Percentiles rank a stretch among this genome's conserved stretches.
Evolutionary conservation across 2,888 invertebrate genomes (phyloP).

Genomic region (Psylliodes chrysocephalus): DNA sequence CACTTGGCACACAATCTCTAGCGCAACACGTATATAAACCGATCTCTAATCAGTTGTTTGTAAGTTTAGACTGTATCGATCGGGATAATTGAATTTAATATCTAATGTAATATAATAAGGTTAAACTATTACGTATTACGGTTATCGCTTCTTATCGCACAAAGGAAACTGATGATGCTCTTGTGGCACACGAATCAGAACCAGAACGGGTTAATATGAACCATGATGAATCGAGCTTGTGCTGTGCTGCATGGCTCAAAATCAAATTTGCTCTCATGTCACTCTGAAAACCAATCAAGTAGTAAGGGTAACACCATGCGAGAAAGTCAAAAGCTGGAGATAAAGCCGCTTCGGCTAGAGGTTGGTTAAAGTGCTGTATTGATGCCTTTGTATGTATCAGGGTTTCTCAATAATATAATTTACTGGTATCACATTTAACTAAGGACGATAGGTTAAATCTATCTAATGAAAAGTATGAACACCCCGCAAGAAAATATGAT

Average conservation of each 20-base stretch:
- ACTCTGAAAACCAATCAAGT: background rate
- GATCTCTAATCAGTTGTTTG: background rate
- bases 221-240: constrained; percentile 1
- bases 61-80: background rate
- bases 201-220: constrained; percentile 1
- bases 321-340: too few relatives aligned
- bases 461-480: too few relatives aligned
- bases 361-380: too few relatives aligned
- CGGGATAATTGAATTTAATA: background rate
- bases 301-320: background rate
- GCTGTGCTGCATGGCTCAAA: background rate
- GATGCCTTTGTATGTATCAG: too few relatives aligned
- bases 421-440: too few relatives aligned
- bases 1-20: background rate
- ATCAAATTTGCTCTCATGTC: background rate
- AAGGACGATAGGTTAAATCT: too few relatives aligned
- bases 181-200: constrained; percentile 1
- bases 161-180: constrained; percentile 9
- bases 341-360: too few relatives aligned
- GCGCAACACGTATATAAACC: background rate
- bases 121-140: constrained; percentile 3
- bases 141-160: constrained; percentile 12
- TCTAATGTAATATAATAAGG: constrained; percentile 5
- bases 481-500: too few relatives aligned
- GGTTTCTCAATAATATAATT: too few relatives aligned